Conservation (phyloP, 1,140 invertebrate genomes). For the Babylonia areolata region DNA sequence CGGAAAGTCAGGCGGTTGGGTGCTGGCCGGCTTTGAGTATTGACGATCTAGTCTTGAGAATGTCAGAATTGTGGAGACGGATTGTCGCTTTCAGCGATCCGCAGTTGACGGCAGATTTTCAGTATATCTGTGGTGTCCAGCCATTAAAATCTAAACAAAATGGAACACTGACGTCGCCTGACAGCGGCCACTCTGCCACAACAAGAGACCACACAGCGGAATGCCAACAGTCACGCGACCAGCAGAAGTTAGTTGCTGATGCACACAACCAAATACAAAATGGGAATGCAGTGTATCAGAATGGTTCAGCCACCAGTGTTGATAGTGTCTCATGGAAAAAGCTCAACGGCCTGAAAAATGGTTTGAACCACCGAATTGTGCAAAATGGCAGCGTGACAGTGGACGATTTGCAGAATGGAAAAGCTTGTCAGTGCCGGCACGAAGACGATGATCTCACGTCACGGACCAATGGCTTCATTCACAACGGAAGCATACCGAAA, state of each 20-base stretch:
- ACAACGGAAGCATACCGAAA: background rate
- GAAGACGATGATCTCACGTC: background rate
- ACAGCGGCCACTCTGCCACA: background rate
- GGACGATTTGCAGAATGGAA: background rate
- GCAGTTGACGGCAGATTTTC: conserved; percentile 41
- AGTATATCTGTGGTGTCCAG: conserved; percentile 40
- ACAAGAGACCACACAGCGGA: background rate
- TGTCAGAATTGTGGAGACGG: conserved; percentile 24
- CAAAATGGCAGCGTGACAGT: background rate
- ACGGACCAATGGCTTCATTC: background rate
- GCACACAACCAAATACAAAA: background rate
- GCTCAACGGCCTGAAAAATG: background rate
- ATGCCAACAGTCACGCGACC: background rate
- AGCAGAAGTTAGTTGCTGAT: background rate
- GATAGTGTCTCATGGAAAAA: background rate
- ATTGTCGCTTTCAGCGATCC: conserved; percentile 33
- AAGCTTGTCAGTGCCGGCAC: background rate
- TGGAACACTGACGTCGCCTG: background rate
- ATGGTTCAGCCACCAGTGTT: background rate
- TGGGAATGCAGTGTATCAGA: background rate
- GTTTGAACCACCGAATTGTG: background rate
- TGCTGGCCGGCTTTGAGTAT: background rate
- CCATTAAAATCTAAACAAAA: background rate
- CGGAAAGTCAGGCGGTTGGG: background rate
- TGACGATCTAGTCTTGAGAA: background rate